Base-by-base conservation (phyloP, 1,140 invertebrate species). In the Drosophila murphyi region DNA sequence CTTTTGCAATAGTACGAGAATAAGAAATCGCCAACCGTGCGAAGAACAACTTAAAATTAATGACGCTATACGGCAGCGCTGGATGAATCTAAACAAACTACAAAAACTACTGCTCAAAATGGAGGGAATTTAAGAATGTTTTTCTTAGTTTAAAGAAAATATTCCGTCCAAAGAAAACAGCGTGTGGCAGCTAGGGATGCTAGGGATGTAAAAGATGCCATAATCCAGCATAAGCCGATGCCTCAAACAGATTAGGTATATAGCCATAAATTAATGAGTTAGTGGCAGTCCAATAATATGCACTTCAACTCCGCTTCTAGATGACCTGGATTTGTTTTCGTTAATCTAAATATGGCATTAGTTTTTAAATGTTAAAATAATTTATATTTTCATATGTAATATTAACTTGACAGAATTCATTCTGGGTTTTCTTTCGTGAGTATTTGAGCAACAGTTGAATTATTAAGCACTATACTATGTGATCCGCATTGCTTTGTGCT, bases 11-110 rank as follows among this genome's bases (percentile, higher is more conserved):
- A 75, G 52, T 50, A 52, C 76, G 39, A 72, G 43, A 82, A 57
- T 39, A 43, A 57, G 20, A 41, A 43, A 79, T 73, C 3, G 64
- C 56, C 60, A 72, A 71, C 61, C 73, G 80, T 71, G 80, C 71
- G 29, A 48, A 35, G 64, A 69, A 69, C 51, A 69, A 74, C 57
- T 62, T 60, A 47, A 80, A 80, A 72, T 78, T 76, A 75, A 80
- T 79, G 72, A 54, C 57, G 67, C 72, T 64, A 64, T 51, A 50
- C 62, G 50, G 10, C 29, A n/a, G 39, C 54, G 57, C 6, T 63
- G 35, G 35, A 50, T 28, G 39, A 55, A 82, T 65, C 48, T 43
- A 63, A 70, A 81, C 31, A 78, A 57, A 37, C 3, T 48, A 51
- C 39, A 81, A 20, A 78, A 57, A 37, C 3, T 48, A 51, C 39